Evolutionary conservation across 2,888 invertebrate species (phyloP).

Genomic region (Leistus spinibarbis): DNA sequence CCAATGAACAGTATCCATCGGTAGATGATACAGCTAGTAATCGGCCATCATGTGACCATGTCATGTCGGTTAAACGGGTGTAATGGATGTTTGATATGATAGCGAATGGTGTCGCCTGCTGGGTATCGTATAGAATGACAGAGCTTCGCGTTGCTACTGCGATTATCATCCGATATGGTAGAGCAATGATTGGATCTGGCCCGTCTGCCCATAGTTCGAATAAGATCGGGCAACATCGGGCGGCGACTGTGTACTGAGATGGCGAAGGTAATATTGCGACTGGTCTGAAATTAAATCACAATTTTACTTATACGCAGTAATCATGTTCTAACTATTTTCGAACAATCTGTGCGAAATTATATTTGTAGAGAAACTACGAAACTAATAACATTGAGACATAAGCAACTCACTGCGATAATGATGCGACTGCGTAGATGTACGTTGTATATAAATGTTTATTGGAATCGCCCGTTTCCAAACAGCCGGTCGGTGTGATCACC

Average conservation of each 20-base stretch:
- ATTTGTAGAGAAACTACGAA: too few species aligned
- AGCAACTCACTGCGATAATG: constrained; percentile 48
- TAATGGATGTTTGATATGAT: constrained; percentile 85
- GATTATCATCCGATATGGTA: constrained; percentile 84
- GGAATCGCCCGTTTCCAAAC: constrained; percentile 75
- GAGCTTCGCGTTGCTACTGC: constrained; percentile 90
- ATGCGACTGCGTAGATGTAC: constrained; percentile 52
- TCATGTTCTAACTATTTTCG: neutral
- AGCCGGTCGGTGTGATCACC: constrained; percentile 89
- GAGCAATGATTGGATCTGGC: constrained; percentile 61
- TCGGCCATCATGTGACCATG: constrained; percentile 84
- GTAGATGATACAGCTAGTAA: constrained; percentile 81
- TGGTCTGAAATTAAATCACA: constrained; percentile 64
- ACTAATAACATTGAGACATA: constrained; percentile 21
- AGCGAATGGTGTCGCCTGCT: constrained; percentile 80
- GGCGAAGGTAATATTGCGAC: constrained; percentile 78
- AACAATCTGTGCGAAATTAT: constrained; percentile 13
- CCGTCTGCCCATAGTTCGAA: constrained; percentile 68
- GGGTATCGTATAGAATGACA: constrained; percentile 86
- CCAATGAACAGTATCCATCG: constrained; percentile 87
- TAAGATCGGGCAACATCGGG: constrained; percentile 78
- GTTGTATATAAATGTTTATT: constrained; percentile 58
- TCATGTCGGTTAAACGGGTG: constrained; percentile 84
- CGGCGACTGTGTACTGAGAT: constrained; percentile 81
- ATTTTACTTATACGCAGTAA: neutral